Conservation (phyloP, 1,140 invertebrate genomes). For the Battus philenor region DNA sequence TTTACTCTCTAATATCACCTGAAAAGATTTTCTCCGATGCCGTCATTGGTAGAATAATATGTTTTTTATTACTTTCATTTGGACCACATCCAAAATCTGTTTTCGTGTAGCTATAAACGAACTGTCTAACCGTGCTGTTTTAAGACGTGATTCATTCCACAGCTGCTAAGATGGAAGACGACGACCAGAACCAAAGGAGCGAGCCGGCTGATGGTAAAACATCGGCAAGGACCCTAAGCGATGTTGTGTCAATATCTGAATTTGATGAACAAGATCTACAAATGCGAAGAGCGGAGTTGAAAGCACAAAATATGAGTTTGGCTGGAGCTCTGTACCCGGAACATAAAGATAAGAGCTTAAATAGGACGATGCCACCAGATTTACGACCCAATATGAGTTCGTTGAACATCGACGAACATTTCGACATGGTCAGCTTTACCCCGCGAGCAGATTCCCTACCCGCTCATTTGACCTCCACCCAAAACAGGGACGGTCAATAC, state of each 20-base stretch:
- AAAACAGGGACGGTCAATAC: conserved; percentile 45
- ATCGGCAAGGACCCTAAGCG: conserved; percentile 81
- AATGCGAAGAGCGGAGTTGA: conserved; percentile 64
- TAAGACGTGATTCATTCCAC: conserved; percentile 35
- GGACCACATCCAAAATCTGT: conserved; percentile 45
- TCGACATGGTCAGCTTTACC: conserved; percentile 35
- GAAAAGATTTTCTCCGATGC: background rate
- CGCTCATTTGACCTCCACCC: conserved; percentile 55
- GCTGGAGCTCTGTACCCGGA: conserved; percentile 28
- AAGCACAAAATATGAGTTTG: conserved; percentile 46
- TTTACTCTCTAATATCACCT: no score
- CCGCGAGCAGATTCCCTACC: conserved; percentile 58
- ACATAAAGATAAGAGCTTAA: conserved; percentile 33
- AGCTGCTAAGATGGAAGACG: conserved; percentile 77
- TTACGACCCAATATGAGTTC: conserved; percentile 54
- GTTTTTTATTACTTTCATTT: conserved; percentile 25
- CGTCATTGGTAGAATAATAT: conserved; percentile 1
- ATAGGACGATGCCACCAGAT: conserved; percentile 54
- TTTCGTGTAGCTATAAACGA: conserved; percentile 32
- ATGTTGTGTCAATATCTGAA: conserved; percentile 83
- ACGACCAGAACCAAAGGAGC: conserved; percentile 58
- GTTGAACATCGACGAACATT: conserved; percentile 52
- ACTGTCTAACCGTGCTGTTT: conserved; percentile 23
- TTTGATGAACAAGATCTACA: conserved; percentile 79
- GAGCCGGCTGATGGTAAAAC: conserved; percentile 72